Evolutionary conservation across 2,113 vertebrate genomes (phyloP), one percentile per base, ranked within the genome.

Genomic region (Uria lomvia): DNA sequence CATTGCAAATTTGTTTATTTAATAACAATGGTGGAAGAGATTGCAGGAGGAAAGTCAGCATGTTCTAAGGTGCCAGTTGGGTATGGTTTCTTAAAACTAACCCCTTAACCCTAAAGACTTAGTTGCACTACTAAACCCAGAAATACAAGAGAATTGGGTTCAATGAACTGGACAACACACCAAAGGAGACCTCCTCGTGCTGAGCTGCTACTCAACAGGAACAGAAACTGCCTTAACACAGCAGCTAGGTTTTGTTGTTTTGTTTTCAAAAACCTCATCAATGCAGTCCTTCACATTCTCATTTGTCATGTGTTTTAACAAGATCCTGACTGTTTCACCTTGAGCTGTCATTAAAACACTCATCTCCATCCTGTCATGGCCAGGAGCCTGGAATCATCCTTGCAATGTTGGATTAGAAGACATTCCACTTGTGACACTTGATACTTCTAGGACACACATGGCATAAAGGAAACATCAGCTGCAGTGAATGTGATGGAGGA

Each of bases 81-180:
- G 66, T 86, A 72, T 32, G 62, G 66, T 94, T 91, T 91, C 86
- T 94, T 91, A 73, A 93, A 96, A 86, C 66, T 79, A 95, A 62
- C 50, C 84, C 92, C 70, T 88, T 85, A 74, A 68, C 75, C 73
- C 77, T 95, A 10, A 90, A 93, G 77, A 96, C 78, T 93, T 92
- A 76, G 92, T 96, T 97, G 96, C 96, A 97, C 96, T 97, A 95
- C 90, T 86, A 82, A 95, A 95, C 96, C 94, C 96, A 93, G 95
- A 92, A 67, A 83, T 30, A 86, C 40, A 68, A n/a, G 78, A 96
- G 59, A 92, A 88, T 73, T 86, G 94, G 78, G 90, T 97, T 95
- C 92, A 75, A 95, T 47, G 50, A 96, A 95, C 95, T 87, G 71
- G 87, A 95, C 50, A 65, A 94, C 86, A 96, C 89, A 95, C 95